Evolutionary conservation across 2,888 invertebrate genomes (phyloP), one percentile per base, ranked within the genome.

Genomic region (Prionchulus punctatus): DNA sequence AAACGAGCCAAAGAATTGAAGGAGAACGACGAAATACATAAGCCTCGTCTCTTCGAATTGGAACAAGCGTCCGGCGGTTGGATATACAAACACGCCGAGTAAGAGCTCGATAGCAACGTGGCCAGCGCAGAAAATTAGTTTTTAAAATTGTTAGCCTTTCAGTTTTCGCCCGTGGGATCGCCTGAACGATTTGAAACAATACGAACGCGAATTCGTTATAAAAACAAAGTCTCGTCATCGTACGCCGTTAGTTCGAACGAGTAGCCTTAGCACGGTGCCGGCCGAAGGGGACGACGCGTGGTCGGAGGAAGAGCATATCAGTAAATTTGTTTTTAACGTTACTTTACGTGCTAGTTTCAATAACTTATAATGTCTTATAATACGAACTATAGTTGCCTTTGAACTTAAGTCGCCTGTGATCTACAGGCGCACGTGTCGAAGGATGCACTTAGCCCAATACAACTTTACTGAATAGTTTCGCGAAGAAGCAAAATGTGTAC

Each of bases 131-230:
- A 18, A 26, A 53, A 26, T 23, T n/a, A 28, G 15, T 30, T 7
- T 53, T 49, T 51, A n/a, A n/a, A 30, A 56, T 57, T 56, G 51
- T 12, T n/a, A 27, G 45, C 55, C 26, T 62, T 64, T 2, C 62
- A 76, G 75, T 61, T 76, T 82, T 56, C 77, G 90, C 45, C 87
- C 90, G 0, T 92, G 92, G 91, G 86, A 88, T 74, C 79, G 81
- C 0, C 78, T 82, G 56, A 86, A 87, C 61, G 91, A 92, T 71
- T 72, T 86, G 27, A 77, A 85, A 60, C 91, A 91, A 68, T 90
- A 83, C 70, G 91, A 92, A 70, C 79, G 81, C 3, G 81, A 85
- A 55, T 90, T 82, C 70, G 76, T 82, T 53, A 82, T 91, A 43
- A 78, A 81, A 57, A 86, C 87, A 1, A 81, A 83, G 70, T 84